These are phyloP conservation scores for Zhengitettix transpicula DNA, from an alignment of 2,888 invertebrate species.

Conservation along the genomic window DNA sequence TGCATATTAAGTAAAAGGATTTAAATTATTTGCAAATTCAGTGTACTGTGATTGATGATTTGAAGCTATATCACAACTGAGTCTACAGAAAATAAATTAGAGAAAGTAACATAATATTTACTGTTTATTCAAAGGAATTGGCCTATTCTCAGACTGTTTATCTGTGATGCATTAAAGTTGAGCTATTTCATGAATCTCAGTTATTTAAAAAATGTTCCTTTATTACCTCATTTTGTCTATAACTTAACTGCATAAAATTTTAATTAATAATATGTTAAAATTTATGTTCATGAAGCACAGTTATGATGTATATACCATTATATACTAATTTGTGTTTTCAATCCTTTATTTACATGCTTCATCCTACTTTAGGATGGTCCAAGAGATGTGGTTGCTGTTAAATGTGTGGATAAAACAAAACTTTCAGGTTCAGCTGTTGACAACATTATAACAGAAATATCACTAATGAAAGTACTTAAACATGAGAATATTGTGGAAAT, in stretches of 20 bases:
- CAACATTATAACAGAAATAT: conserved; percentile 68
- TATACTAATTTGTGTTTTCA: neutral
- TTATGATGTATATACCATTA: neutral
- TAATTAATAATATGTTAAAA: neutral
- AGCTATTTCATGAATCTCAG: too few relatives aligned
- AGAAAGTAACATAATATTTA: too few relatives aligned
- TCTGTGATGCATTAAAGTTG: too few relatives aligned
- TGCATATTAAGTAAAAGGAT: too few relatives aligned
- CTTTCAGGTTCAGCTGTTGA: conserved; percentile 57
- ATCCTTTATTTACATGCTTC: neutral
- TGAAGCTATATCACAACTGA: too few relatives aligned
- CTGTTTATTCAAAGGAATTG: too few relatives aligned
- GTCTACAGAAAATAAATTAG: too few relatives aligned
- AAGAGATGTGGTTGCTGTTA: conserved; percentile 58
- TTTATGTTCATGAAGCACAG: too few relatives aligned
- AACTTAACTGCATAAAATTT: neutral
- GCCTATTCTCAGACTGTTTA: too few relatives aligned
- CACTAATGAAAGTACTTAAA: conserved; percentile 55
- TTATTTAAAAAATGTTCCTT: too few relatives aligned
- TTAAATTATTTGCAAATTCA: too few relatives aligned
- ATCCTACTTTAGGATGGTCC: conserved; percentile 31
- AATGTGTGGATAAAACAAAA: conserved; percentile 57
- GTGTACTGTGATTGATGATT: too few relatives aligned
- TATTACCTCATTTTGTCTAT: neutral
- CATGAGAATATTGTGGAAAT: conserved; percentile 71